A percentile compares a stretch with the other conserved stretches of the same genome.
phyloP scores from a whole-genome alignment of 1,140 invertebrate species.

The Scaptomyza hsui region DNA sequence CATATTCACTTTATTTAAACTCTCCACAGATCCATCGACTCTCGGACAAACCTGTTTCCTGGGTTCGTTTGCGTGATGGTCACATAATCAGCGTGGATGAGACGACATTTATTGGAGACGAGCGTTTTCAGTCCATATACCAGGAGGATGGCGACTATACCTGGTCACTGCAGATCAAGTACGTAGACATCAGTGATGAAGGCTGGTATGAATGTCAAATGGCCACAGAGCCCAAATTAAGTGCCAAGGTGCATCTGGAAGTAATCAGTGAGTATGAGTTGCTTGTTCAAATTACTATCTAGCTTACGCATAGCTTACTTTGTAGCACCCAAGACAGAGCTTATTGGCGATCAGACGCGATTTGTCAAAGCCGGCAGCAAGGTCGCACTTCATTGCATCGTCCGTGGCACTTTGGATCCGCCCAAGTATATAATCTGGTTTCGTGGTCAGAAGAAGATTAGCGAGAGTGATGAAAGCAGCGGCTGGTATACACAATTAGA shows the following conservation, averaged over 20 bases:
- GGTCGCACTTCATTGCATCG: conserved; percentile 86
- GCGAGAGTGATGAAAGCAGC: conserved; percentile 67
- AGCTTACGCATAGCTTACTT: background rate
- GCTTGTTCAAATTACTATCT: background rate
- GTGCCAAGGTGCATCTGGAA: conserved; percentile 87
- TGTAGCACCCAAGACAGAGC: conserved; percentile 86
- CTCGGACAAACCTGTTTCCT: conserved; percentile 95
- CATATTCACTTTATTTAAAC: background rate
- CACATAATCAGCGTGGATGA: conserved; percentile 95
- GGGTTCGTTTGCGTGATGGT: conserved; percentile 93
- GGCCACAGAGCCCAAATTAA: conserved; percentile 89
- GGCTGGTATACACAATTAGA: conserved; percentile 83
- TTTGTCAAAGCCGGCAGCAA: conserved; percentile 87
- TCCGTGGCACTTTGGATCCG: conserved; percentile 86
- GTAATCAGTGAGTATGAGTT: conserved; percentile 87
- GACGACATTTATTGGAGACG: conserved; percentile 93
- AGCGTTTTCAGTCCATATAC: conserved; percentile 92
- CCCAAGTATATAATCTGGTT: conserved; percentile 87
- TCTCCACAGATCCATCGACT: conserved; percentile 88
- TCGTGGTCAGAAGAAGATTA: conserved; percentile 88
- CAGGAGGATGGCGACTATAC: conserved; percentile 91
- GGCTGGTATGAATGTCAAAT: conserved; percentile 91
- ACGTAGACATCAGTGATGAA: conserved; percentile 86
- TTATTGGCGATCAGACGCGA: conserved; percentile 86
- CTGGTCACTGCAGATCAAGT: conserved; percentile 94